Conservation (phyloP, 2,888 invertebrate species). For the Caenorhabditis angaria region DNA sequence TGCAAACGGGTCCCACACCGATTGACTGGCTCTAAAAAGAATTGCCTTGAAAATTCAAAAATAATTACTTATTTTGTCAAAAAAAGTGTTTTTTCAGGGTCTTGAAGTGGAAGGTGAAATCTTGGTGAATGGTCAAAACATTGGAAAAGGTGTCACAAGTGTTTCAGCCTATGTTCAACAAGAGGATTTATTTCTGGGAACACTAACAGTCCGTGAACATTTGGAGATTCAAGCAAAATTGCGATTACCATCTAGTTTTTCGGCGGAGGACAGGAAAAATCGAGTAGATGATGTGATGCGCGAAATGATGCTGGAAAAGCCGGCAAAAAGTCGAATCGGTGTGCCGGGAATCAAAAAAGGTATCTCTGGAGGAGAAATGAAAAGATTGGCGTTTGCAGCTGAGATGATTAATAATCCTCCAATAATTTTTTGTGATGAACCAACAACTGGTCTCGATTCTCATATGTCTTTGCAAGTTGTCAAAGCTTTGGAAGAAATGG, state of each 20-base stretch:
- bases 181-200: constrained; percentile 64
- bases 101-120: constrained; percentile 55
- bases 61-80: not conserved
- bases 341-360: constrained; percentile 78
- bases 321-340: constrained; percentile 89
- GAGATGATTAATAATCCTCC: constrained; percentile 92
- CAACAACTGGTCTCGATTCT: constrained; percentile 91
- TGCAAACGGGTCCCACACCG: no score
- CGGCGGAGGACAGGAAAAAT: constrained; percentile 80
- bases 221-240: constrained; percentile 77
- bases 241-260: constrained; percentile 79
- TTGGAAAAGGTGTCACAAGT: constrained; percentile 45
- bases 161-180: constrained; percentile 73
- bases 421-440: constrained; percentile 93
- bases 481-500: constrained; percentile 49
- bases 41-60: no score
- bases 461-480: constrained; percentile 75
- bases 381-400: constrained; percentile 90
- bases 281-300: constrained; percentile 81
- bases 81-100: constrained; percentile 24
- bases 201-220: constrained; percentile 60
- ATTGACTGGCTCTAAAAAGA: no score
- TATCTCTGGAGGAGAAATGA: constrained; percentile 87
- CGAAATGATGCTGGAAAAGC: constrained; percentile 87
- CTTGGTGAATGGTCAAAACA: constrained; percentile 52